phyloP scores from a whole-genome alignment of 2,888 invertebrate genomes.

The Oxycera nigricornis region DNA sequence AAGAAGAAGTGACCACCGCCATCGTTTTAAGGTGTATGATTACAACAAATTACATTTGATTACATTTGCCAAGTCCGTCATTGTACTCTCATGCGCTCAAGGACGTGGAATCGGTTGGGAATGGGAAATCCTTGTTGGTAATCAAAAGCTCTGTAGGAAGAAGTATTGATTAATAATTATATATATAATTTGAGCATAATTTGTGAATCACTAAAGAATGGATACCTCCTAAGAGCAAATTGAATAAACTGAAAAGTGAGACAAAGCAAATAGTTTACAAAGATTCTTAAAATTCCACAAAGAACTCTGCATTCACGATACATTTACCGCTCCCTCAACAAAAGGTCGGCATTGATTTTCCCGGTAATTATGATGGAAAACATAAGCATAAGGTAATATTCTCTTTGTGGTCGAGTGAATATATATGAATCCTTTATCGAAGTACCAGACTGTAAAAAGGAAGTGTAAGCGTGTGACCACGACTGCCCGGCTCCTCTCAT shows the following conservation, averaged over 20 bases:
- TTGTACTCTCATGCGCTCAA: conserved; percentile 21
- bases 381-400: neutral
- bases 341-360: no score
- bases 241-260: no score
- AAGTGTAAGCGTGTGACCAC: conserved; percentile 37
- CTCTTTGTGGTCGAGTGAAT: conserved; percentile 6
- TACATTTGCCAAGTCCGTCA: conserved; percentile 37
- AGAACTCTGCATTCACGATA: neutral
- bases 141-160: no score
- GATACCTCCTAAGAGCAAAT: no score
- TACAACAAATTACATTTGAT: conserved; percentile 43
- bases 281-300: no score
- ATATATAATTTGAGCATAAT: no score
- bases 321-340: neutral
- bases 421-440: conserved; percentile 44
- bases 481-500: neutral
- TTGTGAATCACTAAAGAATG: no score
- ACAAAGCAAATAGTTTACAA: no score
- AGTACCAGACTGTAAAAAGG: conserved; percentile 48
- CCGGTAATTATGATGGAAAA: neutral
- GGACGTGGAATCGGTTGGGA: neutral
- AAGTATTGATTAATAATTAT: no score
- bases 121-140: neutral
- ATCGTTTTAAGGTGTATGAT: conserved; percentile 43
- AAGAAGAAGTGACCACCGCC: conserved; percentile 38